Conservation (phyloP, 2,888 invertebrate genomes). For the Metallyticus violacea region DNA sequence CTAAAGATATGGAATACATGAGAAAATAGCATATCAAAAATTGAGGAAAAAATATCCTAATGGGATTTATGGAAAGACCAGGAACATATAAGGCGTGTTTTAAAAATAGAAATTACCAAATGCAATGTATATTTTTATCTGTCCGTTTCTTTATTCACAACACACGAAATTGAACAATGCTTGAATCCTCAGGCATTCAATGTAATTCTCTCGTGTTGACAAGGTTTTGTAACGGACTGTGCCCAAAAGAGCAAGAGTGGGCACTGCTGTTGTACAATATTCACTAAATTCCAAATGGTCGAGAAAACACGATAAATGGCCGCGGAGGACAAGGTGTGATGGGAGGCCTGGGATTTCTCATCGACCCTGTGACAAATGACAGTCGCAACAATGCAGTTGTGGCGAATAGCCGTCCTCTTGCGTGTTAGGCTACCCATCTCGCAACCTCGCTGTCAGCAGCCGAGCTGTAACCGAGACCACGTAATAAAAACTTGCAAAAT, state of each 20-base stretch:
- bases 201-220: background rate
- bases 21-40: too few relatives aligned
- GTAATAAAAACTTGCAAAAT: background rate
- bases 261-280: background rate
- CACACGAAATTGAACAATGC: too few relatives aligned
- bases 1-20: too few relatives aligned
- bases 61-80: too few relatives aligned
- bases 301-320: slow-evolving; percentile 18
- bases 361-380: slow-evolving; percentile 19
- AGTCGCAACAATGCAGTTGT: slow-evolving; percentile 2
- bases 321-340: slow-evolving; percentile 13
- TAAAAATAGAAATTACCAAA: too few relatives aligned
- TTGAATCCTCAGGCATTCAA: background rate
- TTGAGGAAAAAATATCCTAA: too few relatives aligned
- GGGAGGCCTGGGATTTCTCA: slow-evolving; percentile 25
- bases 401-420: background rate
- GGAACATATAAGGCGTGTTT: too few relatives aligned
- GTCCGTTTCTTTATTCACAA: too few relatives aligned
- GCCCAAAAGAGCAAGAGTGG: background rate
- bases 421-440: slow-evolving; percentile 4
- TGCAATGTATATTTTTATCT: too few relatives aligned
- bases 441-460: background rate
- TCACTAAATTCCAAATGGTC: slow-evolving; percentile 10
- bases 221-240: background rate
- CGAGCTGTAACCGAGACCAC: background rate